phyloP scores from a whole-genome alignment of 2,113 vertebrate species.

The Hipposideros armiger region DNA sequence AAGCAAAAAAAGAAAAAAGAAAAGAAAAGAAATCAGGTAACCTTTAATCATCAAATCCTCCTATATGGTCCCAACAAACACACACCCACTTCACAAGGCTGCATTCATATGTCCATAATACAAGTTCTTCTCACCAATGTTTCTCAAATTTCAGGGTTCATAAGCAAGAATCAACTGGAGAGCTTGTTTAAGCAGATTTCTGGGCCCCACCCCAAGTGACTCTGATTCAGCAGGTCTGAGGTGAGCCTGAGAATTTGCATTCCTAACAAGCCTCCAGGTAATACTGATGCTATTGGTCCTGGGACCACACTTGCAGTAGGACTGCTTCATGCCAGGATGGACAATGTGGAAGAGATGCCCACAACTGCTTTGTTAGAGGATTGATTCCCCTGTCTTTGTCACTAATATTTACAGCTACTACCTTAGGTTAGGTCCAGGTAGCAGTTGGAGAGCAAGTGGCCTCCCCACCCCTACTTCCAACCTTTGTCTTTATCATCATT shows the following conservation, averaged over 20 bases:
- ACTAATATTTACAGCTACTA: neutral
- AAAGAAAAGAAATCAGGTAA: neutral
- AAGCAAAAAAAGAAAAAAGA: neutral
- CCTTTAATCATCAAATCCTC: neutral
- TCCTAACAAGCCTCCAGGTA: neutral
- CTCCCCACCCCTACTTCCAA: rapidly evolving
- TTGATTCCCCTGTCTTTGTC: neutral
- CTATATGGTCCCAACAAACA: neutral
- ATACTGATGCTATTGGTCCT: neutral
- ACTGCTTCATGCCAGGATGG: neutral
- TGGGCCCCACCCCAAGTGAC: neutral
- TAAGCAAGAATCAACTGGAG: neutral
- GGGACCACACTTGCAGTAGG: neutral
- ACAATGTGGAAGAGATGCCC: neutral
- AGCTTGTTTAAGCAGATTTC: neutral
- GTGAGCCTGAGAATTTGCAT: neutral
- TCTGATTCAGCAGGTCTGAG: neutral
- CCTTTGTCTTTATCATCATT: conserved; percentile 24
- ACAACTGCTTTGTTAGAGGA: neutral
- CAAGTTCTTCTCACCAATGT: neutral
- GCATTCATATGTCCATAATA: neutral
- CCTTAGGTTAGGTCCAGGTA: neutral
- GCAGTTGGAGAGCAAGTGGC: neutral
- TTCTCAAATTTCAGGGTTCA: neutral
- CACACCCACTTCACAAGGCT: neutral